These are phyloP conservation scores for Xylota segnis DNA, from an alignment of 2,888 invertebrate genomes.

Conservation along the genomic window DNA sequence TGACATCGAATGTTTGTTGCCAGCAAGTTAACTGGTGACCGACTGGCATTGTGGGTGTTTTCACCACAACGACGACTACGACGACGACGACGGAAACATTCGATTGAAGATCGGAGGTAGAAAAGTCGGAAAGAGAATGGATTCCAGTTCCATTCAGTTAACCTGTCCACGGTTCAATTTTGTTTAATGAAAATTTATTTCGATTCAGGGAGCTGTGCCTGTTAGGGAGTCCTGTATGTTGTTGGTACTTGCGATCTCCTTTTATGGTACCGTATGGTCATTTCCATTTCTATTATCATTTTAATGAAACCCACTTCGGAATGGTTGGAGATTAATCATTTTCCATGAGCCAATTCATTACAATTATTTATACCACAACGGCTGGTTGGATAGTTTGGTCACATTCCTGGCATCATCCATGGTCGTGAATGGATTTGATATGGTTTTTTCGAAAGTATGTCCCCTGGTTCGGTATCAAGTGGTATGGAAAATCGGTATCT, in stretches of 20 bases:
- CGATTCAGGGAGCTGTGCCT: slow-evolving; percentile 58
- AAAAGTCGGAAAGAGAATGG: slow-evolving; percentile 72
- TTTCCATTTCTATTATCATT: slow-evolving; percentile 73
- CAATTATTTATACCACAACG: slow-evolving; percentile 61
- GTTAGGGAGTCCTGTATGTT: slow-evolving; percentile 54
- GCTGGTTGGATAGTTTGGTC: slow-evolving; percentile 46
- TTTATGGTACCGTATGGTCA: slow-evolving; percentile 72
- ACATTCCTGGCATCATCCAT: slow-evolving; percentile 61
- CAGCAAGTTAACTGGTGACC: slow-evolving; percentile 69
- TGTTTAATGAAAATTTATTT: slow-evolving; percentile 77
- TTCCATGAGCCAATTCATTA: slow-evolving; percentile 68
- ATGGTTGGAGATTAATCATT: slow-evolving; percentile 65
- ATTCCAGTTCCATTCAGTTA: slow-evolving; percentile 74
- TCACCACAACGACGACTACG: slow-evolving; percentile 15
- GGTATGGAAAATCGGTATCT: not conserved
- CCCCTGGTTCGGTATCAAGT: not conserved
- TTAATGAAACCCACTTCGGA: slow-evolving; percentile 56
- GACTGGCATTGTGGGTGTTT: slow-evolving; percentile 76
- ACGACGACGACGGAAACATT: slow-evolving; percentile 32
- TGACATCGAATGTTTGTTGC: slow-evolving; percentile 66
- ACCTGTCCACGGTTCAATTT: slow-evolving; percentile 77
- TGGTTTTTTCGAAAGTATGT: slow-evolving; percentile 31
- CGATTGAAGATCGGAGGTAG: slow-evolving; percentile 68
- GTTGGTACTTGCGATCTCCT: slow-evolving; percentile 52
- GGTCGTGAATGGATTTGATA: slow-evolving; percentile 36